A percentile compares a stretch with the other conserved stretches of the same genome.
phyloP scores from a whole-genome alignment of 2,888 invertebrate genomes.

The Epinotia nisella region DNA sequence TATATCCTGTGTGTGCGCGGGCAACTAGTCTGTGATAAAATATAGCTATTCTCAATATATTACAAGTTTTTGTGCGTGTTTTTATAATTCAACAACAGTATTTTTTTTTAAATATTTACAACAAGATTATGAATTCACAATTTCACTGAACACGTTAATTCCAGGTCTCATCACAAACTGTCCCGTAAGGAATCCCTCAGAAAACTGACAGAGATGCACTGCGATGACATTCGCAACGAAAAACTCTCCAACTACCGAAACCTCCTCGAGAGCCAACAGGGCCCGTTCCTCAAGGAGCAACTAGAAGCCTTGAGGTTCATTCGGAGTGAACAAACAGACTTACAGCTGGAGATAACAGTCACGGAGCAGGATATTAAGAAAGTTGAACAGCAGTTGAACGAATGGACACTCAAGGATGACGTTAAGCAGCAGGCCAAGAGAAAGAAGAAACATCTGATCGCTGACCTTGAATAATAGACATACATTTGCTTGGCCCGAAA shows the following conservation, averaged over 20 bases:
- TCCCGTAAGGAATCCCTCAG: slow-evolving; percentile 90
- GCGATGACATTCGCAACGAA: slow-evolving; percentile 86
- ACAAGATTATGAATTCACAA: too few relatives aligned
- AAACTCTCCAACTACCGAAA: slow-evolving; percentile 87
- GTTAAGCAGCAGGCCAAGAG: slow-evolving; percentile 72
- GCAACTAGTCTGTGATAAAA: too few relatives aligned
- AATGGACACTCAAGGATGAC: slow-evolving; percentile 74
- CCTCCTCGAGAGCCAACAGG: slow-evolving; percentile 88
- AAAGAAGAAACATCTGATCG: slow-evolving; percentile 68
- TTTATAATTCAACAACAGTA: too few relatives aligned
- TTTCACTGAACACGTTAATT: slow-evolving; percentile 43
- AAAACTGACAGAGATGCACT: slow-evolving; percentile 89
- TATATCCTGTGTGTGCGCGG: too few relatives aligned
- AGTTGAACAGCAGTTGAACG: slow-evolving; percentile 82
- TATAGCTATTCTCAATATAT: too few relatives aligned
- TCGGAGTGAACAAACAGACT: slow-evolving; percentile 89
- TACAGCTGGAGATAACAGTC: slow-evolving; percentile 87
- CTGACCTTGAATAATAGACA: slow-evolving; percentile 54
- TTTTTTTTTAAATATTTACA: too few relatives aligned
- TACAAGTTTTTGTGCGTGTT: too few relatives aligned
- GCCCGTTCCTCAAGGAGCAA: slow-evolving; percentile 89
- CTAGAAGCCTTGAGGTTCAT: slow-evolving; percentile 89
- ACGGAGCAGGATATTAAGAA: slow-evolving; percentile 87
- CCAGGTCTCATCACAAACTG: slow-evolving; percentile 82
- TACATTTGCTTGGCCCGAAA: background rate